Evolutionary conservation across 2,888 invertebrate species (phyloP), one percentile per base, ranked within the genome.

Genomic region (Eupithecia centaureata): DNA sequence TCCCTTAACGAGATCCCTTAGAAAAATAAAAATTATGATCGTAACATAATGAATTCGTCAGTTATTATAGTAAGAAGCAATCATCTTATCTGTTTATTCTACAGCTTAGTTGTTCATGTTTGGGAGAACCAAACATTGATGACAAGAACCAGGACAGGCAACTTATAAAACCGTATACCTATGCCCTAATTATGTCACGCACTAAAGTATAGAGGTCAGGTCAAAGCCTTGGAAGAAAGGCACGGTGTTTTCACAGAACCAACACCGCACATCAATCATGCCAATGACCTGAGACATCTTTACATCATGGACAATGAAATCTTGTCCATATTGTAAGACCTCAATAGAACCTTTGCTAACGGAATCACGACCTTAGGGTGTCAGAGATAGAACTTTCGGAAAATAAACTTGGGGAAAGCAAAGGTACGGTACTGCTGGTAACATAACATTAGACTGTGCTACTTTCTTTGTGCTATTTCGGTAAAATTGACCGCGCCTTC

Each of bases 401-500:
- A 65, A 73, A 63, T 15, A 27, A 71, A 68, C 60, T 56, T 63
- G 62, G 60, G 63, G 74, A 78, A 77, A 74, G 76, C 72, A 74
- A 64, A 60, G 73, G 35, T 68, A 68, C 71, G 70, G 68, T 73
- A 73, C 75, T 74, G 74, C 65, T 77, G 76, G 76, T 72, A 71
- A 72, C 61, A 61, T 54, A 61, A 57, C 61, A 65, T 71, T 75
- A 80, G 86, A 86, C 88, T 87, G 81, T 81, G 76, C 82, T 77
- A 79, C 82, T 85, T 84, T 81, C 77, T 79, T 74, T 81, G 81
- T 84, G 87, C 83, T 83, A 85, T 88, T 89, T 86, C 79, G 80
- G 77, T 78, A 75, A 82, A 86, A 86, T 83, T 79, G 82, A 81
- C 85, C 86, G 78, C 86, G 76, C 89, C 89, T 84, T 76, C 67